Evolutionary conservation across 1,140 invertebrate genomes (phyloP).

Genomic region (Agrypnia vestita): DNA sequence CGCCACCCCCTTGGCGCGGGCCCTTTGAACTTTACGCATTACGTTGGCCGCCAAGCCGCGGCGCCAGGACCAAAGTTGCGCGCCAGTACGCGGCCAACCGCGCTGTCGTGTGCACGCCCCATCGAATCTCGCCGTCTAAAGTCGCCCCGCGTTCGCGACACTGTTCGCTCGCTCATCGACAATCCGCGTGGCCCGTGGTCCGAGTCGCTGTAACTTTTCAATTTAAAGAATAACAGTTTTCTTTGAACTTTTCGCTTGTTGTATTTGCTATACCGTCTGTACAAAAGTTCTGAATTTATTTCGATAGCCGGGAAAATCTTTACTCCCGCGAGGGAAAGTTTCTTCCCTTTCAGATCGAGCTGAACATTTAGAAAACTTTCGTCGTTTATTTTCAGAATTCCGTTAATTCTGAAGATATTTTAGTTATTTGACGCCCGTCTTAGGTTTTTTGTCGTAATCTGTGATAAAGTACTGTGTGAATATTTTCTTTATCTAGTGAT

Average conservation of each 20-base stretch:
- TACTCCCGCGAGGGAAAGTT: background rate
- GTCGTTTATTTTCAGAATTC: too few relatives aligned
- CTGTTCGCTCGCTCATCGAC: too few relatives aligned
- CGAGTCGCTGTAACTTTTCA: too few relatives aligned
- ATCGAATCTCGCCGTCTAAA: background rate
- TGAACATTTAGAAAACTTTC: too few relatives aligned
- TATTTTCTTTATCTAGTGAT: conserved; percentile 28
- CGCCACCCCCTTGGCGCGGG: conserved; percentile 4
- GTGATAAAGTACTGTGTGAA: background rate
- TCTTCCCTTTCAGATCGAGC: background rate
- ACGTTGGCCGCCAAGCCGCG: background rate
- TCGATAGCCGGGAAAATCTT: conserved; percentile 5
- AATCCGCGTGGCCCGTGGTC: too few relatives aligned
- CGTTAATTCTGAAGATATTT: too few relatives aligned
- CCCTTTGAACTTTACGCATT: conserved; percentile 33
- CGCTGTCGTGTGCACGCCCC: conserved; percentile 14
- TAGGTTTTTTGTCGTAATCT: background rate
- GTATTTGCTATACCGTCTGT: too few relatives aligned
- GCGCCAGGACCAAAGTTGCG: conserved; percentile 9
- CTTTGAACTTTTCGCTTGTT: too few relatives aligned
- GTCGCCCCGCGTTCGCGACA: too few relatives aligned
- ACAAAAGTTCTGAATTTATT: conserved; percentile 10
- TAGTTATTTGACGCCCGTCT: too few relatives aligned
- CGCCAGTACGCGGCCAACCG: conserved; percentile 39
- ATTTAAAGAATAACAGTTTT: too few relatives aligned